phyloP scores from a whole-genome alignment of 2,888 invertebrate genomes.

The Fragum sueziense region DNA sequence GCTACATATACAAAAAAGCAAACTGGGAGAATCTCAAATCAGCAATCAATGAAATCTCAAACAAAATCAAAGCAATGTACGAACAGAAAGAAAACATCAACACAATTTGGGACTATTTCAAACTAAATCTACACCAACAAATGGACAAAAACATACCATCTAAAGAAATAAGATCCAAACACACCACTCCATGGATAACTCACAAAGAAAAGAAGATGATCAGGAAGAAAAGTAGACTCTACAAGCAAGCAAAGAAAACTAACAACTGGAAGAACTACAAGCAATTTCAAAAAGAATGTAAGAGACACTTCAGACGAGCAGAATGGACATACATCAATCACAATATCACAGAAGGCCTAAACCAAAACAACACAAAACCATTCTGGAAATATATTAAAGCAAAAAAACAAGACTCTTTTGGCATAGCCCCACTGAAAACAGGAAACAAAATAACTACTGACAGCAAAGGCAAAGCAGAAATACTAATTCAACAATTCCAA shows the following conservation, averaged over 20 bases:
- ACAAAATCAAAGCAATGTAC: not conserved
- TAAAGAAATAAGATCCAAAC: not conserved
- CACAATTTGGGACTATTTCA: not conserved
- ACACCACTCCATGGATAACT: slow-evolving; percentile 19
- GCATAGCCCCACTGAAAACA: not conserved
- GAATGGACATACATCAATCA: slow-evolving; percentile 41
- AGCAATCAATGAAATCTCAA: not conserved
- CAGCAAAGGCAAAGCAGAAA: slow-evolving; percentile 43
- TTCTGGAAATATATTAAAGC: not conserved
- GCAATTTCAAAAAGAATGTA: slow-evolving; percentile 33
- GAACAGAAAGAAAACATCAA: not conserved
- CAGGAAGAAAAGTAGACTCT: slow-evolving; percentile 30
- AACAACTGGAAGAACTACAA: slow-evolving; percentile 40
- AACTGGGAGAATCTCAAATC: slow-evolving; percentile 35
- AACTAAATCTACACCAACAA: not conserved
- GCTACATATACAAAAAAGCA: slow-evolving; percentile 32
- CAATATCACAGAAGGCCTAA: slow-evolving; percentile 39
- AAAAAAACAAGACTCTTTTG: not conserved
- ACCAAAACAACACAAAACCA: not conserved
- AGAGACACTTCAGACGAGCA: slow-evolving; percentile 26
- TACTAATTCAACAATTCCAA: slow-evolving; percentile 44
- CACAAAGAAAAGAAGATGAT: slow-evolving; percentile 12
- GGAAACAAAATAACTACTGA: no score
- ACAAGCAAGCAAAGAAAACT: slow-evolving; percentile 42
- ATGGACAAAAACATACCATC: not conserved